Evolutionary conservation across 2,113 vertebrate species (phyloP).

Genomic region (Sphyrna mokarran): DNA sequence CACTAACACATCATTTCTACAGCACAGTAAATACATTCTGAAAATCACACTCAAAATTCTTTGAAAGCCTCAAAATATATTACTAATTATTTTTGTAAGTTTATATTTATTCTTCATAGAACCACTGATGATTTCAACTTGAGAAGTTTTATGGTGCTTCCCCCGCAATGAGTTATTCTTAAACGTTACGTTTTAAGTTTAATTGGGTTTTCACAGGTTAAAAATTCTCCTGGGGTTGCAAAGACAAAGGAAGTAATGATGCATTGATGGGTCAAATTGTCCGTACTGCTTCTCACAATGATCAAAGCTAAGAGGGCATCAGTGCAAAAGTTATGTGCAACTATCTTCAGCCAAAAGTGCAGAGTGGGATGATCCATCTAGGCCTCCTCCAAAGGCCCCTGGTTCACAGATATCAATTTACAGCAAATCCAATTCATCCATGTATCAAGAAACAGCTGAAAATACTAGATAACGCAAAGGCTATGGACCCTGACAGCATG

Average conservation of each 20-base stretch:
- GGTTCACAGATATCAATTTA: no score
- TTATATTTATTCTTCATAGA: not conserved
- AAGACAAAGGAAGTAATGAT: not conserved
- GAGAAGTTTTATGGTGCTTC: not conserved
- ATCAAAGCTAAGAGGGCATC: not conserved
- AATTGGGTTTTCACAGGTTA: not conserved
- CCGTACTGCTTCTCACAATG: not conserved
- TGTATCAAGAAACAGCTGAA: no score
- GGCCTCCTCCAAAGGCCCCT: no score
- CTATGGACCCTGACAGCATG: no score
- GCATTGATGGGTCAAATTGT: not conserved
- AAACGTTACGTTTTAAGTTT: not conserved
- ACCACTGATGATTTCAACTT: not conserved
- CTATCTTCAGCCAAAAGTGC: no score
- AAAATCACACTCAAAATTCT: not conserved
- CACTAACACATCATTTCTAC: not conserved
- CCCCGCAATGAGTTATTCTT: not conserved
- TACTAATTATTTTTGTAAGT: not conserved
- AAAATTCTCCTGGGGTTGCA: not conserved
- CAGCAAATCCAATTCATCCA: no score
- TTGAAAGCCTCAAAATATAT: not conserved
- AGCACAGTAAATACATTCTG: not conserved
- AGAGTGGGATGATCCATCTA: no score
- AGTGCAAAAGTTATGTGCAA: no score
- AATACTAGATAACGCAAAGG: no score